phyloP scores from a whole-genome alignment of 2,113 vertebrate genomes.

The Micronycteris hirsuta region DNA sequence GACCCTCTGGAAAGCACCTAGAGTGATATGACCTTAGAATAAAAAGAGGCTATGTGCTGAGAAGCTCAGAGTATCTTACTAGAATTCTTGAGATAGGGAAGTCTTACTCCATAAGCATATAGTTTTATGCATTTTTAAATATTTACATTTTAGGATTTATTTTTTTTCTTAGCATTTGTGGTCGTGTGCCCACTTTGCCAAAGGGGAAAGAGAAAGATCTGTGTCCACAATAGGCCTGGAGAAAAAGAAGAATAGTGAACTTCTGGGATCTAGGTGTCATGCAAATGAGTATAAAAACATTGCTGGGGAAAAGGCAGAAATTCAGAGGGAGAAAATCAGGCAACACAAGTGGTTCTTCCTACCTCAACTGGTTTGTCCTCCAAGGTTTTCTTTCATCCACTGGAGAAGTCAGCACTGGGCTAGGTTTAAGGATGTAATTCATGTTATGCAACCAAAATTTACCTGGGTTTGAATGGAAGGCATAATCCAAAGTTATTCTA shows the following conservation, averaged over 20 bases:
- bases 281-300: neutral
- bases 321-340: neutral
- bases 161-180: neutral
- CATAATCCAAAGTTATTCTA: neutral
- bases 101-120: neutral
- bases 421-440: neutral
- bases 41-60: neutral
- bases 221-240: neutral
- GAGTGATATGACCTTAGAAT: neutral
- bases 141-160: conserved; percentile 23
- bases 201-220: conserved; percentile 2
- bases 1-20: neutral
- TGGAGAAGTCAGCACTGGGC: neutral
- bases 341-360: neutral
- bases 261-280: neutral
- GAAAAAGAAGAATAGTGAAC: neutral
- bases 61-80: neutral
- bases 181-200: neutral
- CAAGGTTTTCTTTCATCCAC: neutral
- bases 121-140: conserved; percentile 26
- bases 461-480: conserved; percentile 12
- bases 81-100: conserved; percentile 18
- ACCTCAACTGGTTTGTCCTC: neutral
- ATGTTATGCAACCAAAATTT: neutral
- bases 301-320: neutral